These are phyloP conservation scores for Molorchus minor DNA, from an alignment of 2,888 invertebrate genomes.

Conservation along the genomic window DNA sequence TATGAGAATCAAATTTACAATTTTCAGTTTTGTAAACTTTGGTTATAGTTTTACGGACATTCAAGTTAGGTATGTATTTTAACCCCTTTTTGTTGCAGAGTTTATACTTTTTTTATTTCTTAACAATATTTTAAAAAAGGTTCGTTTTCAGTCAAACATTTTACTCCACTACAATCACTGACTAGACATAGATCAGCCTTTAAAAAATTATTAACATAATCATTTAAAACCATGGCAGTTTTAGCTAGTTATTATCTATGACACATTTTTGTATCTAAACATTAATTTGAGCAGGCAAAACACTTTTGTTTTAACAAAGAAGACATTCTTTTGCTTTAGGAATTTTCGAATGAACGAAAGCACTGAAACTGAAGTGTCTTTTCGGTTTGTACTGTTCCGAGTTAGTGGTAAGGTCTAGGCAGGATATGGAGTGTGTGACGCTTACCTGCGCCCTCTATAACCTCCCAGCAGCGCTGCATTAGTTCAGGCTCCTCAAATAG, in stretches of 20 bases:
- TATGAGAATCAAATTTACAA: too few species aligned
- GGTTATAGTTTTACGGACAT: too few species aligned
- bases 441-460: slow-evolving; percentile 96
- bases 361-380: slow-evolving; percentile 57
- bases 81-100: too few species aligned
- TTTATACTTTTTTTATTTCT: too few species aligned
- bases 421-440: slow-evolving; percentile 56
- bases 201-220: slow-evolving; percentile 21
- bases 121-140: too few species aligned
- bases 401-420: slow-evolving; percentile 53
- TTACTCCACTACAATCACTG: too few species aligned
- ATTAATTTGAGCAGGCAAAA: neutral
- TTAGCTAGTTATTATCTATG: slow-evolving; percentile 14
- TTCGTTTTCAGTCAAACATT: too few species aligned
- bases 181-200: slow-evolving; percentile 44
- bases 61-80: too few species aligned
- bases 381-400: slow-evolving; percentile 44
- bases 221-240: slow-evolving; percentile 33
- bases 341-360: slow-evolving; percentile 45
- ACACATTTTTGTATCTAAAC: slow-evolving; percentile 6
- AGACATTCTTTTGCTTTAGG: too few species aligned
- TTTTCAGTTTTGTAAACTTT: too few species aligned
- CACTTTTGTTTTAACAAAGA: too few species aligned
- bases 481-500: slow-evolving; percentile 96
- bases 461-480: slow-evolving; percentile 97